Evolutionary conservation across 2,113 vertebrate genomes (phyloP).

Genomic region (Myotis davidii): DNA sequence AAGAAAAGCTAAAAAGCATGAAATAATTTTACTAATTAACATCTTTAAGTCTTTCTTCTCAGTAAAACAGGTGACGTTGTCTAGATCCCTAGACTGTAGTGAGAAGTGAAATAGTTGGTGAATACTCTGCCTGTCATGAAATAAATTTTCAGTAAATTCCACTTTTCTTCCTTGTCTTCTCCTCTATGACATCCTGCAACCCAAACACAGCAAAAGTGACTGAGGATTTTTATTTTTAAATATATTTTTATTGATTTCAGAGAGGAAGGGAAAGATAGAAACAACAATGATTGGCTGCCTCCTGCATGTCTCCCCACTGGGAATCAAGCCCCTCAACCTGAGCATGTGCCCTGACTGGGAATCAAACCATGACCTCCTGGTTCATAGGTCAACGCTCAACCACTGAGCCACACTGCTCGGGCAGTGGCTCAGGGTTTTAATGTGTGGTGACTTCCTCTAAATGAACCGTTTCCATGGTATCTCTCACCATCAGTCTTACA

Average conservation of each 20-base stretch:
- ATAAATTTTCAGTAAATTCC: background rate
- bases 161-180: background rate
- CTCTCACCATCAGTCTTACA: background rate
- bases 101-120: background rate
- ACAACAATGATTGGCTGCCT: too few relatives aligned
- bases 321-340: too few relatives aligned
- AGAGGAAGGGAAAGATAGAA: too few relatives aligned
- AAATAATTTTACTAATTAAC: background rate
- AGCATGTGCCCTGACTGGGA: too few relatives aligned
- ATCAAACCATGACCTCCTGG: too few relatives aligned
- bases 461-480: background rate
- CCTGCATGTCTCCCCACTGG: too few relatives aligned
- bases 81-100: background rate
- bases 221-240: background rate
- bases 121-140: rapidly evolving
- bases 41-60: background rate
- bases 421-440: background rate
- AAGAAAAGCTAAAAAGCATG: background rate
- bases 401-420: too few relatives aligned
- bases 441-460: background rate
- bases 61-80: background rate
- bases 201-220: background rate
- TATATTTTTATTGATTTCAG: too few relatives aligned
- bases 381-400: too few relatives aligned
- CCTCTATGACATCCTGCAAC: background rate